These are phyloP conservation scores for Nixonia krombeini DNA, from an alignment of 1,140 invertebrate species.

Conservation along the genomic window DNA sequence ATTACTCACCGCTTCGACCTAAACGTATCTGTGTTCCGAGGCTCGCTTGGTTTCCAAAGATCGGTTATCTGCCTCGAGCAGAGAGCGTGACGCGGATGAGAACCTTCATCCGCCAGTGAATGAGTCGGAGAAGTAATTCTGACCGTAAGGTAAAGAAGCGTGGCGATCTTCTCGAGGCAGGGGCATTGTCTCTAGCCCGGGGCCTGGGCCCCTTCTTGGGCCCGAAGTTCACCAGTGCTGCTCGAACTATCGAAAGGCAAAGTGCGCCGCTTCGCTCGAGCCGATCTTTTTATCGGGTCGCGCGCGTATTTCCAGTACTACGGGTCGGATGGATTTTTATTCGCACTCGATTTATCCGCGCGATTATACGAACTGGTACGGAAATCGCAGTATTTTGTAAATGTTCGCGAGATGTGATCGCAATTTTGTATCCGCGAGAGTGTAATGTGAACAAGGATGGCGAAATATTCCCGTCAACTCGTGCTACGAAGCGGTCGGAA, in stretches of 20 bases:
- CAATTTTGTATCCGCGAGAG: too few species aligned
- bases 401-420: too few species aligned
- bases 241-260: conserved; percentile 43
- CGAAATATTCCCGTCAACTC: too few species aligned
- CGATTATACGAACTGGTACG: too few species aligned
- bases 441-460: too few species aligned
- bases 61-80: conserved; percentile 37
- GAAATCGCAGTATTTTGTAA: too few species aligned
- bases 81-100: conserved; percentile 56
- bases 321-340: too few species aligned
- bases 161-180: conserved; percentile 51
- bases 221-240: conserved; percentile 43
- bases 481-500: too few species aligned
- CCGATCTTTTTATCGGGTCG: conserved; percentile 9
- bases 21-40: too few species aligned
- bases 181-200: conserved; percentile 56
- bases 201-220: conserved; percentile 32
- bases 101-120: conserved; percentile 49
- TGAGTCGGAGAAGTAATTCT: conserved; percentile 51
- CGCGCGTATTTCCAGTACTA: too few species aligned
- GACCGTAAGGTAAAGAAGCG: conserved; percentile 52
- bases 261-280: conserved; percentile 12
- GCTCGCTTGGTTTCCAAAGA: conserved; percentile 1
- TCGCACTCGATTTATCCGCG: too few species aligned
- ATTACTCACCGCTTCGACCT: too few species aligned